Conservation (phyloP, 2,888 invertebrate species). For the Tholera decimalis region DNA sequence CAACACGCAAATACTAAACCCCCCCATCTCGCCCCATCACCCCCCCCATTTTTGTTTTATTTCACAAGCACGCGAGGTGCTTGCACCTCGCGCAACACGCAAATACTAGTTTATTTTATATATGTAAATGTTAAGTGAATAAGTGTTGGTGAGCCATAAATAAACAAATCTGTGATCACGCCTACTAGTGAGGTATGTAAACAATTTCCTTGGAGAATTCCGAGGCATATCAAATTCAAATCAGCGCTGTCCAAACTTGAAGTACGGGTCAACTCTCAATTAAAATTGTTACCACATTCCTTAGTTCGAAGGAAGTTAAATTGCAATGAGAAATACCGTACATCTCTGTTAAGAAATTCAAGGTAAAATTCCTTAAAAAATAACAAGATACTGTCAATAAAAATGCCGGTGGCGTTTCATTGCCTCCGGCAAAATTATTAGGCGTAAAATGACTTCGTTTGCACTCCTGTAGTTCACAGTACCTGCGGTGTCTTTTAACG, state of each 20-base stretch:
- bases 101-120: too few relatives aligned
- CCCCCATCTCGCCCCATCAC: too few relatives aligned
- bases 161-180: too few relatives aligned
- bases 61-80: too few relatives aligned
- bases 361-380: conserved; percentile 31
- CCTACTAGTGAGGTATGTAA: too few relatives aligned
- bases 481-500: conserved; percentile 5
- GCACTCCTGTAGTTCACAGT: conserved; percentile 26
- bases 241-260: conserved; percentile 16
- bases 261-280: conserved; percentile 30
- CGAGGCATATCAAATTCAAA: conserved; percentile 38
- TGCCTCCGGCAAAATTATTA: conserved; percentile 39
- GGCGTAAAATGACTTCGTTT: conserved; percentile 26
- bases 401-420: conserved; percentile 42
- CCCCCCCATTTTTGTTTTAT: too few relatives aligned
- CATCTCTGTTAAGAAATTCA: conserved; percentile 23
- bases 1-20: too few relatives aligned
- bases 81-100: too few relatives aligned
- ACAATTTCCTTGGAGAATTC: neutral
- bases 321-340: conserved; percentile 26
- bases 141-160: too few relatives aligned
- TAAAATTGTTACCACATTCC: conserved; percentile 35
- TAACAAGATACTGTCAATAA: conserved; percentile 41
- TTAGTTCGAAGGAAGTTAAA: conserved; percentile 26
- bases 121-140: too few relatives aligned